A percentile compares a stretch with the other conserved stretches of the same genome.
Evolutionary conservation across 1,140 invertebrate species (phyloP).

Genomic region (Drosophila prosaltans): DNA sequence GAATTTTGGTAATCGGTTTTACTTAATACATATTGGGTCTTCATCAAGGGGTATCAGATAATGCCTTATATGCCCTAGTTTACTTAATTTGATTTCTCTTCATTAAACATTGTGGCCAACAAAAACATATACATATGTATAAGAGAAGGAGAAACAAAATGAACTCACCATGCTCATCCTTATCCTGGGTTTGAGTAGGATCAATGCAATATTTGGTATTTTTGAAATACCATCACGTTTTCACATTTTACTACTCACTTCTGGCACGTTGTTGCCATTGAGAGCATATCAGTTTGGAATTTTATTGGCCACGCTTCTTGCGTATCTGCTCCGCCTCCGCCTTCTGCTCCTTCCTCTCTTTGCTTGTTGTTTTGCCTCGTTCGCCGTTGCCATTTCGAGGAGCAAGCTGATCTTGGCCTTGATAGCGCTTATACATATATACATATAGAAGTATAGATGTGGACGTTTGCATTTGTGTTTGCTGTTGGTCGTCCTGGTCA

Average conservation of each 20-base stretch:
- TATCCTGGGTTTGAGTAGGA: not conserved
- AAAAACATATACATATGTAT: not conserved
- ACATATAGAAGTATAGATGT: slow-evolving; percentile 25
- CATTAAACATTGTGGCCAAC: slow-evolving; percentile 60
- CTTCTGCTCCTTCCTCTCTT: not conserved
- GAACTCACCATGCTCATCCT: slow-evolving; percentile 13
- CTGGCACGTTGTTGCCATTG: slow-evolving; percentile 80
- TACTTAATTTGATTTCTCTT: slow-evolving; percentile 21
- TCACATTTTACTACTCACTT: slow-evolving; percentile 81
- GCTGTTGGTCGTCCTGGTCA: slow-evolving; percentile 12
- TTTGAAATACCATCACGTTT: slow-evolving; percentile 79
- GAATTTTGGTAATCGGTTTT: too few species aligned
- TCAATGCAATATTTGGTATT: slow-evolving; percentile 70
- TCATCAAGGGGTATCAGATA: slow-evolving; percentile 18
- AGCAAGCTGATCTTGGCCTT: slow-evolving; percentile 74
- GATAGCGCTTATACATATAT: slow-evolving; percentile 55
- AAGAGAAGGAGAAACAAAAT: not conserved
- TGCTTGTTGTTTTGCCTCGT: slow-evolving; percentile 12
- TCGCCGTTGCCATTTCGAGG: slow-evolving; percentile 43
- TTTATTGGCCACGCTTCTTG: slow-evolving; percentile 79
- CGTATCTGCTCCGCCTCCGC: slow-evolving; percentile 36
- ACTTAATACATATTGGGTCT: not conserved
- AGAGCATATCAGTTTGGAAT: slow-evolving; percentile 80
- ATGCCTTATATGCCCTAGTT: slow-evolving; percentile 5
- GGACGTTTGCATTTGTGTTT: slow-evolving; percentile 43